A percentile compares a stretch with the other conserved stretches of the same genome.
Evolutionary conservation across 2,797 vertebrate species (phyloP).

Genomic region (Picus viridis): DNA sequence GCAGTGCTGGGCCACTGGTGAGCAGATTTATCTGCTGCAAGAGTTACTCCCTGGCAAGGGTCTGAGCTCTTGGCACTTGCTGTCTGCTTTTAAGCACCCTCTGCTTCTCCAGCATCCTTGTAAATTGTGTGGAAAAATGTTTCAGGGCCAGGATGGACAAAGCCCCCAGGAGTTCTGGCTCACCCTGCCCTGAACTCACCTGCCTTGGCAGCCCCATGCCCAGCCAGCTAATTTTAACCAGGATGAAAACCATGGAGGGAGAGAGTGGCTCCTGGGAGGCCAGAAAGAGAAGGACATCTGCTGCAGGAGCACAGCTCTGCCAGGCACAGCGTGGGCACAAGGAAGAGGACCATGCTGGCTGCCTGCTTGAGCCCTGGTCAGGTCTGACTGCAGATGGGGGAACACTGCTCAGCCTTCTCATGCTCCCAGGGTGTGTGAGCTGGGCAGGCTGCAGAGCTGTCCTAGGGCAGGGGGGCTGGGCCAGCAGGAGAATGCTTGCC

Average conservation of each 20-base stretch:
- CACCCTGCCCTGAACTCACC: not conserved
- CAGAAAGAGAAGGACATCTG: rapidly evolving
- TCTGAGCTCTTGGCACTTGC: constrained; percentile 8
- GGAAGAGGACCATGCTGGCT: not conserved
- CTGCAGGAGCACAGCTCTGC: not conserved
- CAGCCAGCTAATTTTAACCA: not conserved
- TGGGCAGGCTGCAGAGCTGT: not conserved
- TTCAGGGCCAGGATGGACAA: not conserved
- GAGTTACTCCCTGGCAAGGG: not conserved
- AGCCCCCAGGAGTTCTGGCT: not conserved
- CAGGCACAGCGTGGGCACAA: not conserved
- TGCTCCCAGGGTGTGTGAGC: not conserved
- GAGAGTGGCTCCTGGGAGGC: not conserved
- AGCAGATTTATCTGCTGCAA: not conserved
- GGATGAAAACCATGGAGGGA: not conserved
- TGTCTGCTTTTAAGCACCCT: not conserved
- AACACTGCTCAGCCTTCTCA: not conserved
- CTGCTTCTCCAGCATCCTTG: not conserved
- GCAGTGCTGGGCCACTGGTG: rapidly evolving
- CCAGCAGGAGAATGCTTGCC: rapidly evolving
- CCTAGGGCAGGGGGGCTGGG: not conserved
- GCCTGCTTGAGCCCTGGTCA: rapidly evolving
- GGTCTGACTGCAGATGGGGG: not conserved
- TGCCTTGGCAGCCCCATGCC: not conserved
- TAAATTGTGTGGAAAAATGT: not conserved